Conservation (phyloP, 2,888 invertebrate genomes). For the Lysandra bellargus region DNA sequence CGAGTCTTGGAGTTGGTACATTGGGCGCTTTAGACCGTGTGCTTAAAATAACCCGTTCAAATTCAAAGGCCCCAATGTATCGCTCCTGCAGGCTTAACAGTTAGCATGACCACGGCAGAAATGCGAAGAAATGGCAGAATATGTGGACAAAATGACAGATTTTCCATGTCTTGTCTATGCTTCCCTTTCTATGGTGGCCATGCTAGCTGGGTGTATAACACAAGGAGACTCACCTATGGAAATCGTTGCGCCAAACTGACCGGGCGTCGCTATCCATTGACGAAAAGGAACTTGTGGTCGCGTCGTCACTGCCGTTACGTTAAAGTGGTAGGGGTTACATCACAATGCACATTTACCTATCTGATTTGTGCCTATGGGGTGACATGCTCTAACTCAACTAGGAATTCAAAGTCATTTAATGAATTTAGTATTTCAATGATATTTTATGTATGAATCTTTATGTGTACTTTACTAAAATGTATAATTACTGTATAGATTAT, state of each 20-base stretch:
- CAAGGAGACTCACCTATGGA: constrained; percentile 62
- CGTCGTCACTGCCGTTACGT: constrained; percentile 73
- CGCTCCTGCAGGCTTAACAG: background rate
- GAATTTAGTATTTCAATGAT: background rate
- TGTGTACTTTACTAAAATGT: background rate
- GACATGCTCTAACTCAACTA: constrained; percentile 38
- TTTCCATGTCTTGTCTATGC: background rate
- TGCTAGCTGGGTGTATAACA: background rate
- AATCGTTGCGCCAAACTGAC: constrained; percentile 74
- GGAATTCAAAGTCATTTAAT: background rate
- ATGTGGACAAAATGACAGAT: background rate
- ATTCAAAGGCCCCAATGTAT: background rate
- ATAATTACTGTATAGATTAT: background rate
- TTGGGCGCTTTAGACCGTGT: background rate
- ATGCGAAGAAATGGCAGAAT: background rate
- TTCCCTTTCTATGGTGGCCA: background rate
- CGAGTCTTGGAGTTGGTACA: background rate
- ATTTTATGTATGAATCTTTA: background rate
- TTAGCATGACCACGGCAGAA: background rate
- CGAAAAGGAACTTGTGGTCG: constrained; percentile 70
- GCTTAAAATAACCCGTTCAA: background rate
- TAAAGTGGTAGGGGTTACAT: constrained; percentile 54
- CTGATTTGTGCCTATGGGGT: constrained; percentile 39
- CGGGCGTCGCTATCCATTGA: constrained; percentile 64
- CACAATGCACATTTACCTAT: constrained; percentile 61